A percentile compares a stretch with the other conserved stretches of the same genome.
Evolutionary conservation across 2,113 vertebrate genomes (phyloP).

Genomic region (Toxostoma redivivum): DNA sequence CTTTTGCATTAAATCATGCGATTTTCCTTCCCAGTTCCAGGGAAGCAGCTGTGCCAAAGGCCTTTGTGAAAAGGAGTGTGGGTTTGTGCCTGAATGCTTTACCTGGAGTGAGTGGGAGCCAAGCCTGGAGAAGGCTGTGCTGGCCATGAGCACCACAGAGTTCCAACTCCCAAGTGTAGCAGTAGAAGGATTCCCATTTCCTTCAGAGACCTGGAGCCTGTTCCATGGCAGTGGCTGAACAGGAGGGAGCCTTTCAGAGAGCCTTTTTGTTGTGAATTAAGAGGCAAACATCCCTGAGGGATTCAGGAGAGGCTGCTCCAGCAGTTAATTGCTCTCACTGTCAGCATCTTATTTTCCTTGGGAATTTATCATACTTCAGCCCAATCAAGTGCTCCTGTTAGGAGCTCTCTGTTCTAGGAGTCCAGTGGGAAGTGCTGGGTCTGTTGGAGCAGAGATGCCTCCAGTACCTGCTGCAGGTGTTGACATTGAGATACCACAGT

Average conservation of each 20-base stretch:
- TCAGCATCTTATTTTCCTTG: neutral
- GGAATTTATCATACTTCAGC: neutral
- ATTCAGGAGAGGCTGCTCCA: neutral
- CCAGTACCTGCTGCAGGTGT: neutral
- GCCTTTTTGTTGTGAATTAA: neutral
- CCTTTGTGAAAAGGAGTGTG: rapidly evolving
- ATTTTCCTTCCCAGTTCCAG: neutral
- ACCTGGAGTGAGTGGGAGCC: neutral
- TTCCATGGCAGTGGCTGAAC: neutral
- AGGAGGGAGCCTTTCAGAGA: neutral
- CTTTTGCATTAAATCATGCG: neutral
- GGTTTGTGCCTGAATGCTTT: neutral
- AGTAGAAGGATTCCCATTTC: neutral
- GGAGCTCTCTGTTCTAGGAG: neutral
- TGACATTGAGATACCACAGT: neutral
- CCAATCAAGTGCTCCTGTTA: neutral
- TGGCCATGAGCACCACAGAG: neutral
- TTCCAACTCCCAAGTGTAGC: neutral
- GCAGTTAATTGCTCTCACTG: neutral
- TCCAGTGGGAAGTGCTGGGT: neutral
- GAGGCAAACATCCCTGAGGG: neutral
- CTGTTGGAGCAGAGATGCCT: neutral
- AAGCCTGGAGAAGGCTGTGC: neutral
- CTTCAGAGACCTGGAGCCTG: neutral
- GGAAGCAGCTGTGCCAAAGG: neutral